Percentiles rank a stretch among this genome's conserved stretches.
Conservation (phyloP, 2,113 vertebrate genomes). For the Arenaria interpres region DNA sequence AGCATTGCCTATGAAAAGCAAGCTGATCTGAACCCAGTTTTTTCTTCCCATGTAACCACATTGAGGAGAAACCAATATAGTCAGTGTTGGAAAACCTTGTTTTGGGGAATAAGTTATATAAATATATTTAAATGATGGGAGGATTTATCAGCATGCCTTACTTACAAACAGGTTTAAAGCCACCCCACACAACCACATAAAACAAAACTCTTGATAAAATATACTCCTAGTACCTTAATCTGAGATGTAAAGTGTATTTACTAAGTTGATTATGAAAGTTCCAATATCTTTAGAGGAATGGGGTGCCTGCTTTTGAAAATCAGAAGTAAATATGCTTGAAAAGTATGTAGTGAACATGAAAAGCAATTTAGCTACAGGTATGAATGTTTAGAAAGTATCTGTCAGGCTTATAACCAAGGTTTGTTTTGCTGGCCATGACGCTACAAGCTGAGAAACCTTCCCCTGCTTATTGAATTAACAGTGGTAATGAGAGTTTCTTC, state of each 20-base stretch:
- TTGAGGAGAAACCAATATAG: neutral
- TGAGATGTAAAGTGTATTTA: neutral
- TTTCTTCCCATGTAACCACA: neutral
- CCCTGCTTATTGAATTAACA: neutral
- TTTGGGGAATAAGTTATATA: neutral
- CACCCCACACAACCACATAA: neutral
- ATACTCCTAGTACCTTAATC: accelerated
- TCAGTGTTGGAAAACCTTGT: neutral
- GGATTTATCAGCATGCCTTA: neutral
- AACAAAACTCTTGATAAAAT: neutral
- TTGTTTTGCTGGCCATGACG: neutral
- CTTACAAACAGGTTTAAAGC: neutral
- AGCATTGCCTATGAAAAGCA: neutral
- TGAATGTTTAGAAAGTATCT: neutral
- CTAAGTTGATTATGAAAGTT: neutral
- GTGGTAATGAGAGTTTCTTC: neutral
- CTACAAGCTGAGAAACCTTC: neutral
- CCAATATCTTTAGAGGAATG: neutral
- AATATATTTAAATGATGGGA: neutral
- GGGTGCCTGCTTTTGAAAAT: neutral
- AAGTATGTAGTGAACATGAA: neutral
- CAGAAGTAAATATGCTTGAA: neutral
- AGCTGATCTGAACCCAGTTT: neutral
- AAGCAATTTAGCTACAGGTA: neutral
- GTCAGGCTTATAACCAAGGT: neutral